phyloP scores from a whole-genome alignment of 2,797 vertebrate species.

The Phrynocephalus forsythii region DNA sequence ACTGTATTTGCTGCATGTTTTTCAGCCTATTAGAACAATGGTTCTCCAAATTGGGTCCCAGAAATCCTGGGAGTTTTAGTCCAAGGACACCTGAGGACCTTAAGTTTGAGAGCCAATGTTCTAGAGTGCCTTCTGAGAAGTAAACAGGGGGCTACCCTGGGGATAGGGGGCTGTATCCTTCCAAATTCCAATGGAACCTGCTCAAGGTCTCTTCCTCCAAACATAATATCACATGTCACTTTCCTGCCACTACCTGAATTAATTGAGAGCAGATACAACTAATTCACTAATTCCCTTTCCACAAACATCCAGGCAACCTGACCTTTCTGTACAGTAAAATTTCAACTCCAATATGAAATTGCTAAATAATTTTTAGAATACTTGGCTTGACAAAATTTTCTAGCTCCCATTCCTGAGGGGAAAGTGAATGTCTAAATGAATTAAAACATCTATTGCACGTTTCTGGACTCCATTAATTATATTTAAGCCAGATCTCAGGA shows the following conservation, averaged over 20 bases:
- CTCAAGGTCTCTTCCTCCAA: neutral
- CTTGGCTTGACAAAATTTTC: neutral
- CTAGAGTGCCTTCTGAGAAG: neutral
- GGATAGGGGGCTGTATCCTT: neutral
- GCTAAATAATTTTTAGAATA: neutral
- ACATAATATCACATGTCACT: neutral
- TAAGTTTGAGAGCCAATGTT: neutral
- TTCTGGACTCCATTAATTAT: neutral
- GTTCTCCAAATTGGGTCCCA: no score
- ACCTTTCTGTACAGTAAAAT: neutral
- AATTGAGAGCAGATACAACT: neutral
- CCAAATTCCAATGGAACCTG: neutral
- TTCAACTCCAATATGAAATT: neutral
- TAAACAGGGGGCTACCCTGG: neutral
- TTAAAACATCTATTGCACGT: neutral
- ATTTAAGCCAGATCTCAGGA: neutral
- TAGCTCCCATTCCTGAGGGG: neutral
- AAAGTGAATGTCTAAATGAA: neutral
- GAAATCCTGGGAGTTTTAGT: no score
- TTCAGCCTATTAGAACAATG: no score
- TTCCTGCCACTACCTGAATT: neutral
- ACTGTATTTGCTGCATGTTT: no score
- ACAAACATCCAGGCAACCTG: no score
- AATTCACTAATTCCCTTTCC: neutral
- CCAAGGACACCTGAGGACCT: no score